Evolutionary conservation across 1,140 invertebrate genomes (phyloP).

Genomic region (Lepidurus arcticus): DNA sequence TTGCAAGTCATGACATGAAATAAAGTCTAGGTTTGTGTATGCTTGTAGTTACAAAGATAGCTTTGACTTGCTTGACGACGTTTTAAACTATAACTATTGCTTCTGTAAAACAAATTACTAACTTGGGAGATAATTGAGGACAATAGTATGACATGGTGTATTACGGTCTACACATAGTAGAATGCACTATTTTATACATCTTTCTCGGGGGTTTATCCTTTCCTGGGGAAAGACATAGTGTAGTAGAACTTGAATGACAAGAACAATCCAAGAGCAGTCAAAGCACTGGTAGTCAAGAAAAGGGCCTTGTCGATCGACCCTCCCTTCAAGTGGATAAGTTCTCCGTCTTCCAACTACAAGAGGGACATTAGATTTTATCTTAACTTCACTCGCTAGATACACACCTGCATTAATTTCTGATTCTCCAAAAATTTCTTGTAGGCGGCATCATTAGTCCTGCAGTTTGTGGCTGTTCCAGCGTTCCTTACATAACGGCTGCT

Average conservation of each 20-base stretch:
- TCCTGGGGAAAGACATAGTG: constrained; percentile 45
- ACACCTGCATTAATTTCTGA: not conserved
- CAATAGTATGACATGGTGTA: not conserved
- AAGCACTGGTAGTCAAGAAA: constrained; percentile 47
- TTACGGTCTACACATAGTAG: constrained; percentile 20
- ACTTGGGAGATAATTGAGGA: not conserved
- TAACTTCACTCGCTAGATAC: not conserved
- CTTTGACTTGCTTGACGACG: too few species aligned
- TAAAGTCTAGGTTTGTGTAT: too few species aligned
- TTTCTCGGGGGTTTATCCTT: constrained; percentile 33
- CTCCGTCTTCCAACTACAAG: constrained; percentile 50
- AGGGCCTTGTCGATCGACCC: constrained; percentile 53
- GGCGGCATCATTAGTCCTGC: not conserved
- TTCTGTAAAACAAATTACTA: too few species aligned
- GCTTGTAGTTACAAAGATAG: too few species aligned
- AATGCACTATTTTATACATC: constrained; percentile 24
- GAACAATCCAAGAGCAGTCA: constrained; percentile 45
- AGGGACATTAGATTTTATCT: constrained; percentile 33
- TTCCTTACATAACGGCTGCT: not conserved
- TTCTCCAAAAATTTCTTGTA: constrained; percentile 8
- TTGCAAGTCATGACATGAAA: too few species aligned
- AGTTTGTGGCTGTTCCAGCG: not conserved
- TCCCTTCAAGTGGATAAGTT: constrained; percentile 56
- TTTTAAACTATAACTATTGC: too few species aligned
- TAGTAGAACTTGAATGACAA: constrained; percentile 43